Evolutionary conservation across 2,888 invertebrate genomes (phyloP).

Genomic region (Gari tellinella): DNA sequence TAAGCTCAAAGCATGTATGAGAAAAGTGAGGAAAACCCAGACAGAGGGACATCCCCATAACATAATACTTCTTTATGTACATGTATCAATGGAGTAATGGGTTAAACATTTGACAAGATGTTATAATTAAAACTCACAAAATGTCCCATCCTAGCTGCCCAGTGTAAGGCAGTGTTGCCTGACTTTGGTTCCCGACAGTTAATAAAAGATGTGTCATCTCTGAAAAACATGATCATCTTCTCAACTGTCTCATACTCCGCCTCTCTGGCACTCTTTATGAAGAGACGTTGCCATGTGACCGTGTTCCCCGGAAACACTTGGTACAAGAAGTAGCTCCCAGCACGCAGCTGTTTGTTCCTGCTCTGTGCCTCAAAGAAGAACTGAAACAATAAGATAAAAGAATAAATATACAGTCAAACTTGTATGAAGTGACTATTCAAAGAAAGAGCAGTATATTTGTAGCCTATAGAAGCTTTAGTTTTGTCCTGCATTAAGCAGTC

Average conservation of each 20-base stretch:
- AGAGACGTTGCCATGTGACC: conserved; percentile 78
- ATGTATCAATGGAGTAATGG: too few species aligned
- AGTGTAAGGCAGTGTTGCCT: conserved; percentile 81
- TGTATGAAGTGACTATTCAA: too few species aligned
- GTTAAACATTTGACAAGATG: too few species aligned
- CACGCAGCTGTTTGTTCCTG: conserved; percentile 79
- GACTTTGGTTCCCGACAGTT: conserved; percentile 81
- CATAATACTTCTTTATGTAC: too few species aligned
- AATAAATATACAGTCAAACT: too few species aligned
- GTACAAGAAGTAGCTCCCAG: conserved; percentile 80
- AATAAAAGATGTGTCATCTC: conserved; percentile 78
- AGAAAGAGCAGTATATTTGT: too few species aligned
- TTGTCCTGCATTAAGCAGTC: too few species aligned
- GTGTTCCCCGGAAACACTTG: conserved; percentile 83
- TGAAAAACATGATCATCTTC: conserved; percentile 82
- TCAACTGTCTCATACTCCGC: conserved; percentile 80
- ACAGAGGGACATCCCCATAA: too few species aligned
- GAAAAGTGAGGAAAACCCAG: too few species aligned
- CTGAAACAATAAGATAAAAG: conserved; percentile 59
- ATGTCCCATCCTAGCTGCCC: conserved; percentile 80
- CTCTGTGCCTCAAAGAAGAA: conserved; percentile 81
- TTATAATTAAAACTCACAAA: conserved; percentile 78
- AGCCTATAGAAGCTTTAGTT: too few species aligned
- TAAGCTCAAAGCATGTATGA: too few species aligned
- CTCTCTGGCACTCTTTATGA: conserved; percentile 79